These are phyloP conservation scores for Peromyscus attwateri DNA, from an alignment of 2,797 vertebrate species.

Conservation along the genomic window DNA sequence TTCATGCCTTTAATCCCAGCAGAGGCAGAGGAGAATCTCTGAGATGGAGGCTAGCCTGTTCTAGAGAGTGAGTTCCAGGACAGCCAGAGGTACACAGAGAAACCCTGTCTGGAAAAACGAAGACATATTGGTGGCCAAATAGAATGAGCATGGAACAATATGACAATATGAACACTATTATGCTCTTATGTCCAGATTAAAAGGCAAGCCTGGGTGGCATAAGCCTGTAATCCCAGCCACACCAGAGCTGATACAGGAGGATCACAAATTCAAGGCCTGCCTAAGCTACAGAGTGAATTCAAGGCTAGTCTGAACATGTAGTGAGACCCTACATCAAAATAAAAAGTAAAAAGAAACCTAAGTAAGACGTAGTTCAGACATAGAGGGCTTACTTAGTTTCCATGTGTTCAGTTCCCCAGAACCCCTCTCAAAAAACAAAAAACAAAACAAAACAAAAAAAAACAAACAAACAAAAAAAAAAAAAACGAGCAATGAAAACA, in stretches of 20 bases:
- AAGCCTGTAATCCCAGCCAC: neutral
- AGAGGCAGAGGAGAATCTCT: neutral
- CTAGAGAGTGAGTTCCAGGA: neutral
- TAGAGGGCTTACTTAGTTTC: neutral
- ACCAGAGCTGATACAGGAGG: neutral
- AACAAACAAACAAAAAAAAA: neutral
- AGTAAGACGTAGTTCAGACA: neutral
- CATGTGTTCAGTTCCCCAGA: neutral
- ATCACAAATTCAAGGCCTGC: neutral
- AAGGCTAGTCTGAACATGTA: neutral
- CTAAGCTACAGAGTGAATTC: neutral
- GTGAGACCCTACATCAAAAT: neutral
- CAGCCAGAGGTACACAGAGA: neutral
- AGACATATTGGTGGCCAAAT: neutral
- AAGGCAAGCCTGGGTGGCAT: neutral
- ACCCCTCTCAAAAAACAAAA: neutral
- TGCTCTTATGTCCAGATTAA: neutral
- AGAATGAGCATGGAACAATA: neutral
- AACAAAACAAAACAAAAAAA: neutral
- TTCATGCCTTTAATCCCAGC: neutral
- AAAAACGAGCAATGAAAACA: constrained; percentile 9
- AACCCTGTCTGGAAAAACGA: neutral
- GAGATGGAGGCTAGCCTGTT: neutral
- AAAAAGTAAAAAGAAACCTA: neutral
- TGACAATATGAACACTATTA: neutral